These are phyloP conservation scores for Semotilus atromaculatus DNA, from an alignment of 2,797 vertebrate species.

Conservation along the genomic window DNA sequence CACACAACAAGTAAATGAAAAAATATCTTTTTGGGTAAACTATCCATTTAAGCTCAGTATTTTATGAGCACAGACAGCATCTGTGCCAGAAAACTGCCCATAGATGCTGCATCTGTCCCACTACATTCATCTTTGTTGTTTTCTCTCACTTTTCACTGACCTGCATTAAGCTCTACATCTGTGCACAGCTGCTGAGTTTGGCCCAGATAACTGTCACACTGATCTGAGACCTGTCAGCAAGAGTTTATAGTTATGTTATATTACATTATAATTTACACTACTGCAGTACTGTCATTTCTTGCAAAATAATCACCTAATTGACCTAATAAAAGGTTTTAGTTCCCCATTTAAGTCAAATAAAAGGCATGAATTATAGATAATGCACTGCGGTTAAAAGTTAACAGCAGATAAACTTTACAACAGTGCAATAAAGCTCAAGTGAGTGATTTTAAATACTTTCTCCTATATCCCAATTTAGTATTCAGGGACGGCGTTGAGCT, in stretches of 20 bases:
- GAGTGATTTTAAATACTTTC: not conserved
- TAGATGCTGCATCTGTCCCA: slow-evolving; percentile 21
- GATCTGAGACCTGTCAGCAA: not conserved
- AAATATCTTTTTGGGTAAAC: not conserved
- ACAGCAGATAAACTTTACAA: not conserved
- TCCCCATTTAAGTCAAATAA: not conserved
- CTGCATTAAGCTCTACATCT: slow-evolving; percentile 39
- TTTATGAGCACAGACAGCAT: not conserved
- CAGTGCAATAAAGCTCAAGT: not conserved
- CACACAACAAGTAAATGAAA: not conserved
- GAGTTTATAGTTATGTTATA: not conserved
- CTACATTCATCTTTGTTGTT: slow-evolving; percentile 33
- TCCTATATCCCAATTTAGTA: not conserved
- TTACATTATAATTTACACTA: not conserved
- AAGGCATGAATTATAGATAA: not conserved
- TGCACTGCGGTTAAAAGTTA: not conserved
- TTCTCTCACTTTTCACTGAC: slow-evolving; percentile 23
- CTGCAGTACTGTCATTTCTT: no score
- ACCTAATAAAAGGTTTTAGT: not conserved
- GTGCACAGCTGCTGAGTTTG: slow-evolving; percentile 47
- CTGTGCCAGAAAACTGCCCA: not conserved
- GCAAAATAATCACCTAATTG: not conserved
- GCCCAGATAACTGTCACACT: slow-evolving; percentile 42
- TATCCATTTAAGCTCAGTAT: not conserved
- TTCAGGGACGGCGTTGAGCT: not conserved